Percentiles rank a stretch among this genome's conserved stretches.
Evolutionary conservation across 2,797 vertebrate species (phyloP).

Genomic region (Oophaga sylvatica): DNA sequence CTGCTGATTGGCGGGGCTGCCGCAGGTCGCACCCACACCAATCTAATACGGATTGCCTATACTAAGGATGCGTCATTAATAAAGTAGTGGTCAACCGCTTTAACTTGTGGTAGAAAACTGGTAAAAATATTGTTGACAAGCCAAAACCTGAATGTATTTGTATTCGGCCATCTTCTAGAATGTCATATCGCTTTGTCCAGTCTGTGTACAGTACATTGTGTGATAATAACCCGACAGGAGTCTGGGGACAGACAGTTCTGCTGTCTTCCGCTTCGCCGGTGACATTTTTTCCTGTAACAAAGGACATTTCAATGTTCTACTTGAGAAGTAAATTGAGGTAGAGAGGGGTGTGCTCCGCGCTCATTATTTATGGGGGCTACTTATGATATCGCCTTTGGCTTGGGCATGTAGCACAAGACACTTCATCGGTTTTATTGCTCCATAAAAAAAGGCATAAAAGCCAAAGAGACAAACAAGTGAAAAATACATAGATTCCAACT

Average conservation of each 20-base stretch:
- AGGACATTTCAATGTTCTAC: constrained; percentile 46
- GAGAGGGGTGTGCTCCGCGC: constrained; percentile 4
- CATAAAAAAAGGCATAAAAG: constrained; percentile 53
- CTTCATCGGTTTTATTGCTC: constrained; percentile 49
- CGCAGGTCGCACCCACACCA: too few relatives aligned
- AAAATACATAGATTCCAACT: constrained; percentile 55
- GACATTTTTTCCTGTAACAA: constrained; percentile 10
- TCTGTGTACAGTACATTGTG: background rate
- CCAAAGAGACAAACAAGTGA: constrained; percentile 51
- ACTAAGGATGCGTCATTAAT: too few relatives aligned
- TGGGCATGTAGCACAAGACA: constrained; percentile 40
- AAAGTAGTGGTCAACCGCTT: too few relatives aligned
- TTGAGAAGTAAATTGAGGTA: constrained; percentile 37
- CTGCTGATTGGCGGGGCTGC: too few relatives aligned
- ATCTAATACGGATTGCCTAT: too few relatives aligned
- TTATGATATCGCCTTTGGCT: constrained; percentile 51
- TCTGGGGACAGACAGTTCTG: constrained; percentile 10
- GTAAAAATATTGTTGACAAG: too few relatives aligned
- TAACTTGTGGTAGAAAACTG: too few relatives aligned
- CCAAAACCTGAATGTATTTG: background rate
- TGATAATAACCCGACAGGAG: background rate
- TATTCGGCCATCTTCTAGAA: background rate
- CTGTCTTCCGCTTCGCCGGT: background rate
- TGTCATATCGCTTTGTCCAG: background rate
- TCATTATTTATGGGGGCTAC: constrained; percentile 52